These are phyloP conservation scores for Pteronotus mesoamericanus DNA, from an alignment of 2,797 vertebrate genomes.

Conservation along the genomic window DNA sequence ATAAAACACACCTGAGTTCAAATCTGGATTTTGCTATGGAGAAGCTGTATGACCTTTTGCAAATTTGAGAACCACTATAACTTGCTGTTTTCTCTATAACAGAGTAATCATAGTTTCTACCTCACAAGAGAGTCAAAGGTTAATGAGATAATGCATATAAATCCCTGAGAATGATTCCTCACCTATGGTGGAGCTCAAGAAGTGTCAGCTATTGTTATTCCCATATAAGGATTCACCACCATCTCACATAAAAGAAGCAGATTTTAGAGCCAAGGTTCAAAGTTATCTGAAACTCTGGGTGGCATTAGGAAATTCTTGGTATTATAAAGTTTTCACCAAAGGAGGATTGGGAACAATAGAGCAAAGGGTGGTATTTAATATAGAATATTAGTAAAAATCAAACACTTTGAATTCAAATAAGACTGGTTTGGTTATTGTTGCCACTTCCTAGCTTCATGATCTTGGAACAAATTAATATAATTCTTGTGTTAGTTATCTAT, in stretches of 20 bases:
- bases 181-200: neutral
- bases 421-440: neutral
- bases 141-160: neutral
- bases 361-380: neutral
- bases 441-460: neutral
- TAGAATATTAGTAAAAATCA: neutral
- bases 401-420: neutral
- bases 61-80: neutral
- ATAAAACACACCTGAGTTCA: neutral
- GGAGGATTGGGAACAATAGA: neutral
- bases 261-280: neutral
- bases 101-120: neutral
- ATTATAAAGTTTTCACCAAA: neutral
- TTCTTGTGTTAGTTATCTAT: neutral
- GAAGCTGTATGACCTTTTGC: neutral
- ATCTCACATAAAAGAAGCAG: neutral
- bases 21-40: neutral
- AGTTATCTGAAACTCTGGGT: neutral
- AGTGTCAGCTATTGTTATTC: neutral
- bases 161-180: neutral
- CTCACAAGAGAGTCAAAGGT: neutral
- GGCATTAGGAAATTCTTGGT: neutral
- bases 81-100: neutral
- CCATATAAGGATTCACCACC: neutral
- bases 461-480: neutral